Evolutionary conservation across 2,113 vertebrate species (phyloP), one percentile per base, ranked within the genome.

Genomic region (Indri indri): DNA sequence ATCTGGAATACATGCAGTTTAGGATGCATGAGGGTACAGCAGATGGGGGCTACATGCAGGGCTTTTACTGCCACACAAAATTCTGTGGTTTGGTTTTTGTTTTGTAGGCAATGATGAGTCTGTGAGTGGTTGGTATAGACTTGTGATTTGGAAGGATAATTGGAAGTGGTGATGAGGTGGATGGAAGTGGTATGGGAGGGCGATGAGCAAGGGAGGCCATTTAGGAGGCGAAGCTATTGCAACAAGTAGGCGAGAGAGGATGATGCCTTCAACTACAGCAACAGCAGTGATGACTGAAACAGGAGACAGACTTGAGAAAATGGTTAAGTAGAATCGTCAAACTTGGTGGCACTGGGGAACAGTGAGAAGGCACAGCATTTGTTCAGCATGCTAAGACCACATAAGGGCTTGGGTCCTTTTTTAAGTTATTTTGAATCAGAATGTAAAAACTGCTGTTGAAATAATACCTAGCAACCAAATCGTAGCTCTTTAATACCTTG

Each of bases 351-450:
- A 37, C 4, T 54, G 34, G 66, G 16, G 34, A 91, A 23, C 37
- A 84, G 13, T 63, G 47, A 88, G 32, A 86, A 87, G 66, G 47
- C 82, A 61, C 11, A 84, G n/a, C n/a, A 22, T 80, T 27, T 59
- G 30, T 17, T 52, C 18, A 90, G n/a, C 40, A 61, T 4, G 42
- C 13, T 30, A 23, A 77, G 54, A 54, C 57, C 59, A 84, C 32
- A 76, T 54, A 80, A 77, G 13, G 73, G 16, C n/a, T 12, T 82
- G 77, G 13, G 25, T 90, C 30, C 20, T 81, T 70, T 91, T 85
- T 66, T 47, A 82, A 54, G 17, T 87, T 81, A 94, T 83, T 95
- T 92, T 73, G 70, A 96, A 84, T 76, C 88, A 77, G 27, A 94
- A 37, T 59, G n/a, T 14, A 93, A 93, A 95, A 82, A 54, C 47